These are phyloP conservation scores for Hyles euphorbiae DNA, from an alignment of 1,140 invertebrate species.

Conservation along the genomic window DNA sequence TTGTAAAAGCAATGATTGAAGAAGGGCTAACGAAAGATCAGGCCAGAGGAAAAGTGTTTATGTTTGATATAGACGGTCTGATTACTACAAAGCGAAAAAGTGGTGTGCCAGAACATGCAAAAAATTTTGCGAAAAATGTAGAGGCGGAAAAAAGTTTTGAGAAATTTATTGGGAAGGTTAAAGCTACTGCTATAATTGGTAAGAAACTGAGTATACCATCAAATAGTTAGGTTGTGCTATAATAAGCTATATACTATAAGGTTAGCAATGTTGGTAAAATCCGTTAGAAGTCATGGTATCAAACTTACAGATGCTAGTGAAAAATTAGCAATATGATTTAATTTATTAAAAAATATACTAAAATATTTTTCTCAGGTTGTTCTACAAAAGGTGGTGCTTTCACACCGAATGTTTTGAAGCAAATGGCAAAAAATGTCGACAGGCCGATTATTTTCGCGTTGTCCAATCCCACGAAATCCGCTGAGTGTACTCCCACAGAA, in stretches of 20 bases:
- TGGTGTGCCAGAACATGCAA: constrained; percentile 85
- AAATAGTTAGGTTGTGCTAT: background rate
- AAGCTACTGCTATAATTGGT: constrained; percentile 90
- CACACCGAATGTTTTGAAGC: constrained; percentile 86
- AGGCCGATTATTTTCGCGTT: constrained; percentile 94
- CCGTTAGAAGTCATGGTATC: too few relatives aligned
- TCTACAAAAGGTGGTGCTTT: constrained; percentile 91
- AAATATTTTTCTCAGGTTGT: constrained; percentile 78
- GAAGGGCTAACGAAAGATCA: constrained; percentile 85
- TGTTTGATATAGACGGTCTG: constrained; percentile 89
- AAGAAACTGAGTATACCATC: constrained; percentile 15
- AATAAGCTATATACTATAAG: too few relatives aligned
- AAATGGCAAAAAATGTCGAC: constrained; percentile 89
- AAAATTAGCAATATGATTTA: too few relatives aligned
- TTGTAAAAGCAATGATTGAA: constrained; percentile 87
- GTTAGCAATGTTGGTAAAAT: too few relatives aligned
- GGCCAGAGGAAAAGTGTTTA: constrained; percentile 87
- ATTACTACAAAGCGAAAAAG: constrained; percentile 82
- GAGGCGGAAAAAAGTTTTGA: constrained; percentile 83
- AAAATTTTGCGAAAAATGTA: constrained; percentile 88
- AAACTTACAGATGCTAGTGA: too few relatives aligned
- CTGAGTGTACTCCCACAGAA: constrained; percentile 95
- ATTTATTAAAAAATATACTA: background rate
- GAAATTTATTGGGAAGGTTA: constrained; percentile 84
- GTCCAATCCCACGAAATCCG: constrained; percentile 95